Evolutionary conservation across 92 coral and sea anemone genomes (phyloP).

Genomic region (Parazoanthus swiftii): DNA sequence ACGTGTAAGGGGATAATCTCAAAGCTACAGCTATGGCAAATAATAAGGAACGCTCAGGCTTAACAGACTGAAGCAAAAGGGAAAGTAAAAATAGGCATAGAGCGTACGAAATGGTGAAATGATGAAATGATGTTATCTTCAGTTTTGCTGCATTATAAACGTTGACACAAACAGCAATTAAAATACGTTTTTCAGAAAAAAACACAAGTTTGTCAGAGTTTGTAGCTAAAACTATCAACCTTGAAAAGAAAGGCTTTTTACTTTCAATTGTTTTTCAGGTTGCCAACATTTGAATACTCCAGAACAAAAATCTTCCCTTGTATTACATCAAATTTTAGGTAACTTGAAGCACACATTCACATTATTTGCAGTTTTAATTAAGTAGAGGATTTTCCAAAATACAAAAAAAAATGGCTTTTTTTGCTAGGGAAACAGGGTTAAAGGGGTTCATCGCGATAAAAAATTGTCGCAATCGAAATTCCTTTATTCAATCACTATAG

Average conservation of each 20-base stretch:
- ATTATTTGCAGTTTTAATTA: background rate
- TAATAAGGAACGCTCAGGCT: too few species aligned
- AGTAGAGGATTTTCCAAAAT: background rate
- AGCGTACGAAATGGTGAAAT: background rate
- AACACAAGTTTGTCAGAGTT: background rate
- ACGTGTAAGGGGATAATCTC: too few species aligned
- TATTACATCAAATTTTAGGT: background rate
- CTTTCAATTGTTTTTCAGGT: background rate
- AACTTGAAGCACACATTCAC: background rate
- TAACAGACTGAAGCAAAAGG: too few species aligned
- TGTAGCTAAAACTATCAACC: background rate
- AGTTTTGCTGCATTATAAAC: background rate
- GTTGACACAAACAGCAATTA: background rate
- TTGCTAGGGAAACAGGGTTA: slow-evolving; percentile 17
- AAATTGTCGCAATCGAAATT: background rate
- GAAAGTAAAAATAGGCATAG: background rate
- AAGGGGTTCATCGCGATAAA: background rate
- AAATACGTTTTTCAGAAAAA: background rate
- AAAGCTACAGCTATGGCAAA: too few species aligned
- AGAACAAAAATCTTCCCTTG: slow-evolving; percentile 7
- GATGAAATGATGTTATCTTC: background rate
- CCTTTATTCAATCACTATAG: slow-evolving; percentile 2
- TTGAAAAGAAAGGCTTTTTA: slow-evolving; percentile 1
- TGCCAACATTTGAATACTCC: background rate
- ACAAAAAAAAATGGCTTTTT: background rate